Evolutionary conservation across 2,888 invertebrate species (phyloP).

Genomic region (Laspeyria flexula): DNA sequence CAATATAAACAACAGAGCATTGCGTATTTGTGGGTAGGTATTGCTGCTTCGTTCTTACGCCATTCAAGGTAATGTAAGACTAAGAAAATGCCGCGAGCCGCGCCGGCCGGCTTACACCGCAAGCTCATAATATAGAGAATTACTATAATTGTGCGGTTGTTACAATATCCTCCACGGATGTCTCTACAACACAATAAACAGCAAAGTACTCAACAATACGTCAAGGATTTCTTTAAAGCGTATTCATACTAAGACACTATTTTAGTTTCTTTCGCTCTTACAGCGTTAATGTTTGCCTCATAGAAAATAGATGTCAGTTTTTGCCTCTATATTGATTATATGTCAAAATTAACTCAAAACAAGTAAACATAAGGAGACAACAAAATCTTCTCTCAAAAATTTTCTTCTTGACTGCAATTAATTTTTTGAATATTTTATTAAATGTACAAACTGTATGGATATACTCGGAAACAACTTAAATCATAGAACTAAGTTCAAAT

Average conservation of each 20-base stretch:
- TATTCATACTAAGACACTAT: not conserved
- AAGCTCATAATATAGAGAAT: slow-evolving; percentile 20
- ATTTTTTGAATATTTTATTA: not conserved
- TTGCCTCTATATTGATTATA: not conserved
- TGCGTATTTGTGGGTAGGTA: slow-evolving; percentile 37
- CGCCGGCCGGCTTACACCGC: slow-evolving; percentile 33
- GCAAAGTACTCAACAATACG: not conserved
- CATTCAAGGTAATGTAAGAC: slow-evolving; percentile 45
- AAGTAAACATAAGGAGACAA: not conserved
- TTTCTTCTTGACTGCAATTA: not conserved
- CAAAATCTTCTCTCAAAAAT: no score
- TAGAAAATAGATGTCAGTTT: no score
- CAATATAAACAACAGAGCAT: slow-evolving; percentile 47
- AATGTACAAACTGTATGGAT: not conserved
- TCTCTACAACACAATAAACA: not conserved
- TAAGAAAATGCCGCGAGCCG: slow-evolving; percentile 28
- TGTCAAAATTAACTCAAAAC: not conserved
- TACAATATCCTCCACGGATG: slow-evolving; percentile 10
- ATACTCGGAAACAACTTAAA: no score
- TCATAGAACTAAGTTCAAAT: no score
- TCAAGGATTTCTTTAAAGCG: not conserved
- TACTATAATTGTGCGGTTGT: slow-evolving; percentile 20
- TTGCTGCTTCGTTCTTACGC: slow-evolving; percentile 35
- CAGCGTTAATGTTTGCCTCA: no score
- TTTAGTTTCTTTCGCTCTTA: not conserved